Evolutionary conservation across 2,113 vertebrate species (phyloP).

Genomic region (Camelus bactrianus): DNA sequence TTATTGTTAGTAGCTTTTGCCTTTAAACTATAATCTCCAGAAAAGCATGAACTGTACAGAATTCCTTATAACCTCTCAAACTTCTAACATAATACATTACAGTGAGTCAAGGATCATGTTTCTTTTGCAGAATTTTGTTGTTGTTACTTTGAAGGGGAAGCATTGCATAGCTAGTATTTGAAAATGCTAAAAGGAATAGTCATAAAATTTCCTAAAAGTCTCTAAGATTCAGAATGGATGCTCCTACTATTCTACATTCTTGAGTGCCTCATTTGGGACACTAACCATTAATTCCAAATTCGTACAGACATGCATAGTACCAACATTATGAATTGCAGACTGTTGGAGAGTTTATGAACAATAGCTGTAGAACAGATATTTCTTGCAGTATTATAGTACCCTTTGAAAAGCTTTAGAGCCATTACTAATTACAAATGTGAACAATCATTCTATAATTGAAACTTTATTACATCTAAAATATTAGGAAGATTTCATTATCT

Average conservation of each 20-base stretch:
- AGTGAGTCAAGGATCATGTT: neutral
- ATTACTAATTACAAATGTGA: neutral
- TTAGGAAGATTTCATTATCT: neutral
- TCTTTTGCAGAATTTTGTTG: neutral
- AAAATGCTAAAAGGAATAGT: neutral
- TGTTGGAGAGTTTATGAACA: neutral
- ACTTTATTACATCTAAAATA: neutral
- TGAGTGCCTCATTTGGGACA: neutral
- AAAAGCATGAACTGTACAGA: neutral
- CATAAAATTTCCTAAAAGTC: neutral
- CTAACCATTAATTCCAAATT: conserved; percentile 49
- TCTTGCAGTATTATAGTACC: neutral
- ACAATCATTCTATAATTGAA: neutral
- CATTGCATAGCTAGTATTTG: neutral
- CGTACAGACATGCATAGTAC: neutral
- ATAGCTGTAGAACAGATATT: neutral
- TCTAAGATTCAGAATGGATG: neutral
- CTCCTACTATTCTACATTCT: neutral
- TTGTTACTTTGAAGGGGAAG: neutral
- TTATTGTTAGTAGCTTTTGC: neutral
- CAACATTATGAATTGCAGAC: neutral
- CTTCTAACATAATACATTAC: neutral
- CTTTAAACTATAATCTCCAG: neutral
- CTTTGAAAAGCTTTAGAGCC: neutral
- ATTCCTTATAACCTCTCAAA: neutral